Percentiles rank a stretch among this genome's conserved stretches.
Evolutionary conservation across 2,797 vertebrate species (phyloP).

Genomic region (Ptychobarbus kaznakovi): DNA sequence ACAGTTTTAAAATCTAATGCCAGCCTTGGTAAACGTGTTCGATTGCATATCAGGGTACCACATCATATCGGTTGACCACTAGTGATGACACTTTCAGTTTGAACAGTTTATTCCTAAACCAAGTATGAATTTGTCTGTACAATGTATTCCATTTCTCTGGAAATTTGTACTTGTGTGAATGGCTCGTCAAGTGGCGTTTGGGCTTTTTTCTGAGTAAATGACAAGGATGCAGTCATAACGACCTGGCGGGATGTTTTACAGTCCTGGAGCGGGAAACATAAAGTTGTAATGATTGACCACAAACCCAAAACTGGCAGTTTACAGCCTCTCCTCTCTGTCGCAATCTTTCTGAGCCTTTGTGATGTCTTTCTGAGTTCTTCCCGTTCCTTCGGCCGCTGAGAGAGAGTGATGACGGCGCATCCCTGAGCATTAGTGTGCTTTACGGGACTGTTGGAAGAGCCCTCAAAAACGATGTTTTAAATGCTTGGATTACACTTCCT

Average conservation of each 20-base stretch:
- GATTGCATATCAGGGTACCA: not conserved
- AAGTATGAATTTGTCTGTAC: not conserved
- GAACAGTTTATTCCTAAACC: not conserved
- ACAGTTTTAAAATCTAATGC: not conserved
- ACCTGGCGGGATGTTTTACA: constrained; percentile 39
- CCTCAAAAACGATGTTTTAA: constrained; percentile 2
- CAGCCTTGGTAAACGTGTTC: too few relatives aligned
- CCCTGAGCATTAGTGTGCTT: constrained; percentile 8
- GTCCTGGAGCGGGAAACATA: constrained; percentile 34
- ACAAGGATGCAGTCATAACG: not conserved
- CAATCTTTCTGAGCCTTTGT: constrained; percentile 5
- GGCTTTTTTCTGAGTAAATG: constrained; percentile 1
- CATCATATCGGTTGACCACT: not conserved
- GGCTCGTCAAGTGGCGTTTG: not conserved
- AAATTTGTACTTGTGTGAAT: not conserved
- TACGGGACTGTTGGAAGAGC: constrained; percentile 6
- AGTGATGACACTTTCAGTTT: not conserved
- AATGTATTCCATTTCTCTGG: not conserved
- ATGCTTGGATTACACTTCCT: constrained; percentile 15
- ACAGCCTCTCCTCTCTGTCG: constrained; percentile 17
- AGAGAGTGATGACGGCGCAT: not conserved
- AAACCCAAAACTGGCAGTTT: not conserved
- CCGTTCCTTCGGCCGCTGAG: not conserved
- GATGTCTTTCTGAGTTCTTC: constrained; percentile 41
- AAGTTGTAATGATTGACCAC: constrained; percentile 39